These are phyloP conservation scores for Catocala sponsa DNA, from an alignment of 2,888 invertebrate species.

Conservation along the genomic window DNA sequence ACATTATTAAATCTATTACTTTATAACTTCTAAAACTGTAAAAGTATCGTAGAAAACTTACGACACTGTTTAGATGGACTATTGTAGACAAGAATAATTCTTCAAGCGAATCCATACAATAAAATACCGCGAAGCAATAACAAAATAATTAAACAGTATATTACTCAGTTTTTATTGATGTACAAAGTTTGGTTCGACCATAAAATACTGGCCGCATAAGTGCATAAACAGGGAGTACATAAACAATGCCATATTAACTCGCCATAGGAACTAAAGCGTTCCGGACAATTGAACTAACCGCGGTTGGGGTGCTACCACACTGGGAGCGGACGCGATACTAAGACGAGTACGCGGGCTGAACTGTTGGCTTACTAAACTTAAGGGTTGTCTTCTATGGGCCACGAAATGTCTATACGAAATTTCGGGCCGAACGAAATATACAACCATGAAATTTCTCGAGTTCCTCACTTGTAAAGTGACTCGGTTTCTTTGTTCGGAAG, in stretches of 20 bases:
- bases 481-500: too few species aligned
- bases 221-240: constrained; percentile 46
- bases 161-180: constrained; percentile 40
- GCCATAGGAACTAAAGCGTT: constrained; percentile 48
- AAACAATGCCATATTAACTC: constrained; percentile 53
- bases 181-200: constrained; percentile 26
- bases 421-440: too few species aligned
- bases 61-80: constrained; percentile 8
- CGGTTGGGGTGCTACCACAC: constrained; percentile 12
- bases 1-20: not conserved
- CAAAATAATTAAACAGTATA: constrained; percentile 37
- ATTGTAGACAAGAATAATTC: not conserved
- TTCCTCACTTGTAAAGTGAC: too few species aligned
- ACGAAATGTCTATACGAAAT: too few species aligned
- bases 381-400: too few species aligned
- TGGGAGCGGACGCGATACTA: constrained; percentile 10
- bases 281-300: constrained; percentile 50
- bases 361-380: too few species aligned
- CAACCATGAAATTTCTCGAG: too few species aligned
- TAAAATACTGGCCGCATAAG: constrained; percentile 40
- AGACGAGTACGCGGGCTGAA: not conserved
- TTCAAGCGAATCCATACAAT: constrained; percentile 5
- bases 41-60: constrained; percentile 11
- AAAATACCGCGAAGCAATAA: constrained; percentile 13
- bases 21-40: constrained; percentile 1